Percentiles rank a stretch among this genome's conserved stretches.
These are phyloP conservation scores for Spilogale gracilis DNA, from an alignment of 2,113 vertebrate genomes.

Conservation along the genomic window DNA sequence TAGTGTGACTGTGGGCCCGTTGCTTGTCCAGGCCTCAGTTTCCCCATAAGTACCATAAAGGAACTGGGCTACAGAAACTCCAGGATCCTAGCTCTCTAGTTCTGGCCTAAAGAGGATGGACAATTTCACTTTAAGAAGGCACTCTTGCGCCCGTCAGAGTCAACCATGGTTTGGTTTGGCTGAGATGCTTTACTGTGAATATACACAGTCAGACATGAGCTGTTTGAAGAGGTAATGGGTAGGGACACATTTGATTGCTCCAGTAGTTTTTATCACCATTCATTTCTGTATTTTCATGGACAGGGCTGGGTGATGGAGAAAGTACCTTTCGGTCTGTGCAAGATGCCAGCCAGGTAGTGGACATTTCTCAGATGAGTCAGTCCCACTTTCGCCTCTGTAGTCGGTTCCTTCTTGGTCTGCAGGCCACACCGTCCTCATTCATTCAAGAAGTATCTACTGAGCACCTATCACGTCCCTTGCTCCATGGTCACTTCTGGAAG, in stretches of 20 bases:
- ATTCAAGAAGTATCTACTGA: neutral
- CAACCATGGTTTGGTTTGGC: neutral
- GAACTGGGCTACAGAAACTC: neutral
- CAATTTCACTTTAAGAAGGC: neutral
- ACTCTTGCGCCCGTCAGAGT: no score
- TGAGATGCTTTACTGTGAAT: neutral
- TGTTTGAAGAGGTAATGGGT: neutral
- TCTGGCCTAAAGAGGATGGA: neutral
- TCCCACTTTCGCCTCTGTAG: neutral
- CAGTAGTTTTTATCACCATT: neutral
- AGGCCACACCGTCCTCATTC: neutral
- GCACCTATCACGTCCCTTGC: neutral
- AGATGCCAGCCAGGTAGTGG: neutral
- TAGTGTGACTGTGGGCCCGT: no score
- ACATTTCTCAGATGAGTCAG: neutral
- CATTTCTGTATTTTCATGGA: constrained; percentile 10
- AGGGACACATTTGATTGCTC: constrained; percentile 30
- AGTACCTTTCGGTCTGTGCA: neutral
- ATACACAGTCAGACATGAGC: neutral
- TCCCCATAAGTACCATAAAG: neutral
- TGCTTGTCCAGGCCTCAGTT: neutral
- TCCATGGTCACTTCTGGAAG: neutral
- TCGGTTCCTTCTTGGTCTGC: neutral
- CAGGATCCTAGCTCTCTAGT: neutral
- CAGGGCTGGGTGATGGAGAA: neutral